Percentiles rank a stretch among this genome's conserved stretches.
These are phyloP conservation scores for Sesamia nonagrioides DNA, from an alignment of 1,140 invertebrate genomes.

Conservation along the genomic window DNA sequence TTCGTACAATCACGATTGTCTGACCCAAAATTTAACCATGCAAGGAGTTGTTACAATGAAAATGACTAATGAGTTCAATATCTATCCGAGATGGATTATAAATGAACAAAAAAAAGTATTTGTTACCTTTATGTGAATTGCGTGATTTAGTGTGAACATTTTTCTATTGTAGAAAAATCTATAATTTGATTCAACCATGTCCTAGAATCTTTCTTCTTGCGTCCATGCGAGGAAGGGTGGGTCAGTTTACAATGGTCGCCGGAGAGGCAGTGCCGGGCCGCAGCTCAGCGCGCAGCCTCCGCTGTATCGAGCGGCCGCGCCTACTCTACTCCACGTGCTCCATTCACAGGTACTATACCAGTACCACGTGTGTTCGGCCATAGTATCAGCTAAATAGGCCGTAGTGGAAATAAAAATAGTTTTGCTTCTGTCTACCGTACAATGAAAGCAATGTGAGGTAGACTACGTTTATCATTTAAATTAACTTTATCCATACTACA, in stretches of 20 bases:
- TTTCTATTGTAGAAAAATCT: too few species aligned
- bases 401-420: conserved; percentile 53
- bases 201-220: neutral
- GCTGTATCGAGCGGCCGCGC: conserved; percentile 81
- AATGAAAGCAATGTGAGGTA: neutral
- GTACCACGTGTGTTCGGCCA: conserved; percentile 49
- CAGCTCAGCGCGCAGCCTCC: conserved; percentile 81
- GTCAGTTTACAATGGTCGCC: conserved; percentile 57
- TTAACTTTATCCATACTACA: neutral
- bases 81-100: too few species aligned
- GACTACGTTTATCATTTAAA: neutral
- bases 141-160: too few species aligned
- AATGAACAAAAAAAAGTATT: too few species aligned
- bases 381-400: conserved; percentile 46
- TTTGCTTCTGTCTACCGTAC: conserved; percentile 18
- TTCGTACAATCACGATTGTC: too few species aligned
- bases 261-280: conserved; percentile 56
- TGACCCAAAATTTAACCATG: too few species aligned
- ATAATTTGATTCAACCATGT: too few species aligned
- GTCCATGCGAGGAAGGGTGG: conserved; percentile 45
- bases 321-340: conserved; percentile 71
- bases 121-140: too few species aligned
- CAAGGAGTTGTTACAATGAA: too few species aligned
- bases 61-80: too few species aligned
- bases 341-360: conserved; percentile 71